Base-by-base conservation (phyloP, 2,888 invertebrate species). In the Heliconius hortense region DNA sequence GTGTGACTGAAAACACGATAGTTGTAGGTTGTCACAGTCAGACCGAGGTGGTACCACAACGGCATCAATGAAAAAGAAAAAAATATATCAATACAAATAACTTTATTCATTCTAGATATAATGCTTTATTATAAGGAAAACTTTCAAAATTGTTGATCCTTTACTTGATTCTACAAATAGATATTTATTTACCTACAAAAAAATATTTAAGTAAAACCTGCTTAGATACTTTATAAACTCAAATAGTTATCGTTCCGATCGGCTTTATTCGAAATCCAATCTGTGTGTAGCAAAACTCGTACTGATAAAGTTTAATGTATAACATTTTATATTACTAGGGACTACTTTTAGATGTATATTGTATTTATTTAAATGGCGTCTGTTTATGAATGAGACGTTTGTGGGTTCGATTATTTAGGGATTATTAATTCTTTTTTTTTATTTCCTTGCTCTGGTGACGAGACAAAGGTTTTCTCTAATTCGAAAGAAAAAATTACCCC, bases 241-340 rank as follows among this genome's bases (percentile, higher is more conserved):
- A 63, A 69, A 69, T 48, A 31, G 48, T 21, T 59, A 53, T 35
- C 53, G 35, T 74, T 68, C 24, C 59, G 28, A 74, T 63, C 60
- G 62, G 62, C 62, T 74, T 62, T 43, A 62, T 62, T 74, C 24
- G 74, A 69, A 69, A 69, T 69, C 35, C 53, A 48, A 74, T 74
- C 21, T 53, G 13, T 2, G 43, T 35, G 18, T 62, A 69, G 68
- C 35, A 31, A 11, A 24, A 11, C 18, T 31, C 24, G 31, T 60
- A 28, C 35, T 24, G 13, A 43, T 48, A 62, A 13, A 18, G 35
- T 68, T 10, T n/a, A 68, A 73, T 66, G 59, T 56, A 31, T 48
- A 43, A 60, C 59, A 11, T 56, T 43, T 62, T 48, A 21, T 68
- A 68, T 3, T 21, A 53, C 48, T 24, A 5, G 4, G 13, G 4